Conservation (phyloP, 2,113 vertebrate species). For the Tiliqua scincoides region DNA sequence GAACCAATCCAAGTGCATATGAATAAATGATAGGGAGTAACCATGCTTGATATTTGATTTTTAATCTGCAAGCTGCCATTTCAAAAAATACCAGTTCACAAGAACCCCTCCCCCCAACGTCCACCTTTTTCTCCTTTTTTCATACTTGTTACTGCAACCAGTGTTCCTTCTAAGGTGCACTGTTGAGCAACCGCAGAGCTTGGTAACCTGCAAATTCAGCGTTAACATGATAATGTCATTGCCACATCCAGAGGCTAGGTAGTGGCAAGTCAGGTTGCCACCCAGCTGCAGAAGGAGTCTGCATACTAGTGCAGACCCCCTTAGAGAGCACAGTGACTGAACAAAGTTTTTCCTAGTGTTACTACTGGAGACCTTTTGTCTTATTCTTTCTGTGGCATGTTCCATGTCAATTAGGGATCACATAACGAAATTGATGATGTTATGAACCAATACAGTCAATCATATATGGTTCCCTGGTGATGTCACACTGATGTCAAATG, state of each 20-base stretch:
- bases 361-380: background rate
- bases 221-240: no score
- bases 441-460: background rate
- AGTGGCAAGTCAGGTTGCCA: no score
- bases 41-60: background rate
- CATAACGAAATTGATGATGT: background rate
- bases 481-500: no score
- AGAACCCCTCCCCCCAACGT: background rate
- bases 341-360: background rate
- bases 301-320: no score
- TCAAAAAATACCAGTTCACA: background rate
- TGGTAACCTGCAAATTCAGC: no score
- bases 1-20: background rate
- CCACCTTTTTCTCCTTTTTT: background rate
- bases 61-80: background rate
- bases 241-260: no score
- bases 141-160: background rate
- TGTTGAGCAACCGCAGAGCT: no score
- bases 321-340: no score
- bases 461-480: no score
- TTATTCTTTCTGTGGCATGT: background rate
- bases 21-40: background rate
- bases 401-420: background rate
- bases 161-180: no score
- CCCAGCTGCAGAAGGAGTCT: no score